Percentiles rank a stretch among this genome's conserved stretches.
phyloP scores from a whole-genome alignment of 2,797 vertebrate species.

The Chromobotia macracanthus region DNA sequence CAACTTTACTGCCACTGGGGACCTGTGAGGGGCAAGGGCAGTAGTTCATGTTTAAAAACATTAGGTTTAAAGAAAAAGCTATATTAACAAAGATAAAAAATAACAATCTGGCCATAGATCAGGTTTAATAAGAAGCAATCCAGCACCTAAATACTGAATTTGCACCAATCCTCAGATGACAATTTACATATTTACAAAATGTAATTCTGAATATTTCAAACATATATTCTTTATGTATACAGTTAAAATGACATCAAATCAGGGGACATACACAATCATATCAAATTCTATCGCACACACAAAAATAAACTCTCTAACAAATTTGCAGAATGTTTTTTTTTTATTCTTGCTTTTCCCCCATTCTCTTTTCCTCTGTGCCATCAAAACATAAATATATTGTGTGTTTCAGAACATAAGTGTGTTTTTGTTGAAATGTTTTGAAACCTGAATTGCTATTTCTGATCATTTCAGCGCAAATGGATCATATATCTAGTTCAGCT shows the following conservation, averaged over 20 bases:
- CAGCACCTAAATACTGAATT: too few relatives aligned
- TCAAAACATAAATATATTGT: background rate
- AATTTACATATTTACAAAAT: too few relatives aligned
- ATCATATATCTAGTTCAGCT: conserved; percentile 10
- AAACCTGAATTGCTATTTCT: conserved; percentile 8
- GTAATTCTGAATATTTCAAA: too few relatives aligned
- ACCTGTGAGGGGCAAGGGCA: background rate
- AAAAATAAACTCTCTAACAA: too few relatives aligned
- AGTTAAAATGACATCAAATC: too few relatives aligned
- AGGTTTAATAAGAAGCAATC: too few relatives aligned
- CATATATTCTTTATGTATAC: too few relatives aligned
- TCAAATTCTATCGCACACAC: too few relatives aligned
- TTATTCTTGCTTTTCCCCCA: too few relatives aligned
- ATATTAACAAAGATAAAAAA: background rate
- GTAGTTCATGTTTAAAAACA: background rate
- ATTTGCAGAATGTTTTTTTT: too few relatives aligned
- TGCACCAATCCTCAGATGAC: too few relatives aligned
- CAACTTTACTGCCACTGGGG: background rate
- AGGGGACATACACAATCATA: too few relatives aligned
- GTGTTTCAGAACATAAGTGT: background rate
- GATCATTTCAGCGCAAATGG: background rate
- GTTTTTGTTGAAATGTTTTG: background rate
- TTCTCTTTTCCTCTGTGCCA: background rate
- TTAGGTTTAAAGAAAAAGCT: background rate
- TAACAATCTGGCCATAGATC: background rate